phyloP scores from a whole-genome alignment of 2,888 invertebrate genomes.

The Encarsia formosa region DNA sequence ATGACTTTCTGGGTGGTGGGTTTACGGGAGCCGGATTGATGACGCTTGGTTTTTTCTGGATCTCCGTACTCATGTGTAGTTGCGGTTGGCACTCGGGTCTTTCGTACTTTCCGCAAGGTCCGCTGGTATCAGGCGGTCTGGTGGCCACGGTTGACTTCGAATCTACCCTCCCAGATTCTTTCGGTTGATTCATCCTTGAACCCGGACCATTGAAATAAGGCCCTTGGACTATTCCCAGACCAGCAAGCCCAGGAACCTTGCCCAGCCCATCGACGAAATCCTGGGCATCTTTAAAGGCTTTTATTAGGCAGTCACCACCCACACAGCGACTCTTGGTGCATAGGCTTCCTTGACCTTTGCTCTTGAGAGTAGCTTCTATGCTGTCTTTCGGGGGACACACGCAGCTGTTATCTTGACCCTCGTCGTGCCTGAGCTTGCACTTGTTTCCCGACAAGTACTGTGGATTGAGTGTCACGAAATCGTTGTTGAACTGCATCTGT shows the following conservation, averaged over 20 bases:
- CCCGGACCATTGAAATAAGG: slow-evolving; percentile 41
- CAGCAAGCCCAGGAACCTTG: slow-evolving; percentile 39
- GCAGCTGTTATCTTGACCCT: slow-evolving; percentile 8
- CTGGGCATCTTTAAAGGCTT: slow-evolving; percentile 40
- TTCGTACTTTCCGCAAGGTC: no score
- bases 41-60: background rate
- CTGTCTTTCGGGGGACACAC: slow-evolving; percentile 30
- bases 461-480: no score
- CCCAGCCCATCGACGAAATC: slow-evolving; percentile 44
- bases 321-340: slow-evolving; percentile 35
- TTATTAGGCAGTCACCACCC: slow-evolving; percentile 39
- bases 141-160: background rate
- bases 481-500: slow-evolving; percentile 5
- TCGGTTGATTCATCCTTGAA: slow-evolving; percentile 12
- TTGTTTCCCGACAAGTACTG: slow-evolving; percentile 13
- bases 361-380: slow-evolving; percentile 10
- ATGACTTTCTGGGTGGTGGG: slow-evolving; percentile 31
- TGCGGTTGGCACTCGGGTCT: slow-evolving; percentile 8
- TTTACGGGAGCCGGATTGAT: slow-evolving; percentile 25
- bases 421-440: slow-evolving; percentile 4
- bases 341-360: slow-evolving; percentile 2
- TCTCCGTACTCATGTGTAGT: slow-evolving; percentile 10
- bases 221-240: slow-evolving; percentile 42
- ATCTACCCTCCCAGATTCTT: slow-evolving; percentile 12
- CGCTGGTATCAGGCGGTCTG: background rate